phyloP scores from a whole-genome alignment of 23 tunicate genomes.

The Halocynthia aurantium region DNA sequence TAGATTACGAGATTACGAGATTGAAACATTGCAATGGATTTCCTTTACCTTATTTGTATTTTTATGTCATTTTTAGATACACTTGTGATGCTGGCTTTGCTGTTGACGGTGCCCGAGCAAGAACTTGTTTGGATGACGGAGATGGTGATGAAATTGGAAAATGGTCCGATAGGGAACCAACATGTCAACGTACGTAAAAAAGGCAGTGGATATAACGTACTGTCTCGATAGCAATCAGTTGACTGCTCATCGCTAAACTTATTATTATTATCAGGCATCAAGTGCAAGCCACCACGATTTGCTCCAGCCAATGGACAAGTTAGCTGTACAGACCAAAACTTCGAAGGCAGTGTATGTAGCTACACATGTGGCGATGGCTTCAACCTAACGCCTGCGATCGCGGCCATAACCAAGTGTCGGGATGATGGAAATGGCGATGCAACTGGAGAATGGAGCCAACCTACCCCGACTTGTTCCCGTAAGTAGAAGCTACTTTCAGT shows the following conservation, averaged over 20 bases:
- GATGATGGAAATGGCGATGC: constrained; percentile 39
- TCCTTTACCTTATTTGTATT: too few species aligned
- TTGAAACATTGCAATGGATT: too few species aligned
- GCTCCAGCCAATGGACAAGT: constrained; percentile 24
- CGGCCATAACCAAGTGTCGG: constrained; percentile 3
- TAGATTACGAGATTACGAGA: too few species aligned
- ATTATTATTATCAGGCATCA: not conserved
- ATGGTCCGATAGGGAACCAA: constrained; percentile 20
- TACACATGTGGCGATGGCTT: constrained; percentile 17
- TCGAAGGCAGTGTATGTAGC: constrained; percentile 13
- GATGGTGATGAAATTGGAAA: constrained; percentile 23
- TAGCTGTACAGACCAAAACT: constrained; percentile 18
- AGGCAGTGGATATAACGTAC: not conserved
- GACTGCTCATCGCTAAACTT: not conserved
- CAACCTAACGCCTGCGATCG: not conserved
- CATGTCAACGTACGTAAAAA: constrained; percentile 13
- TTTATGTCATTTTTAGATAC: not conserved
- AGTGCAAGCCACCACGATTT: constrained; percentile 15
- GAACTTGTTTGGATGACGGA: constrained; percentile 30
- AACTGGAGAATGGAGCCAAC: constrained; percentile 38
- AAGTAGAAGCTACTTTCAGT: not conserved
- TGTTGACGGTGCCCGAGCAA: constrained; percentile 13
- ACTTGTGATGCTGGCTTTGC: constrained; percentile 18
- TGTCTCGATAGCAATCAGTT: not conserved
- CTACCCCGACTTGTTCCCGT: constrained; percentile 39